These are phyloP conservation scores for Zophobas morio DNA, from an alignment of 1,140 invertebrate species.

Conservation along the genomic window DNA sequence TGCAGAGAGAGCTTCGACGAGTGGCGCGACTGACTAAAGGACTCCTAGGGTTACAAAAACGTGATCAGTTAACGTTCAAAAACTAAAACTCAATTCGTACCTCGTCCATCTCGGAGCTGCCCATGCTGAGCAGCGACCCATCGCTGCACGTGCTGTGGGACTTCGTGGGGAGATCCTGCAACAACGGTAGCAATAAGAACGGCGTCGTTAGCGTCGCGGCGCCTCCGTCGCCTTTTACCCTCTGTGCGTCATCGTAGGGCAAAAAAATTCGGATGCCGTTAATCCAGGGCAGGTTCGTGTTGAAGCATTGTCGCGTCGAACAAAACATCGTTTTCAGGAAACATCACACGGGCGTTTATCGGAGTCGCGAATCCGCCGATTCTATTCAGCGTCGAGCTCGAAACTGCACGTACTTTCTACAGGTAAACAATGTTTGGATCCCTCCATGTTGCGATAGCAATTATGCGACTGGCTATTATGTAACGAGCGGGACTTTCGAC, in stretches of 20 bases:
- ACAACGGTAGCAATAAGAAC: slow-evolving; percentile 35
- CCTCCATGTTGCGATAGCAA: slow-evolving; percentile 39
- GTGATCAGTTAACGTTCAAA: slow-evolving; percentile 30
- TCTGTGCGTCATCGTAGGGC: slow-evolving; percentile 49
- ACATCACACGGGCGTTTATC: slow-evolving; percentile 19
- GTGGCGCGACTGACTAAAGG: slow-evolving; percentile 67
- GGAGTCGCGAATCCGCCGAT: slow-evolving; percentile 6
- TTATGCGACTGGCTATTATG: slow-evolving; percentile 45
- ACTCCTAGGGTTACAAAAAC: slow-evolving; percentile 65
- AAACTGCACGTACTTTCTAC: slow-evolving; percentile 36
- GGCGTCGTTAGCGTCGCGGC: too few relatives aligned
- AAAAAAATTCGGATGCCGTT: slow-evolving; percentile 58
- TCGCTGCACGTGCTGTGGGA: slow-evolving; percentile 81
- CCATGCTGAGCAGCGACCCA: slow-evolving; percentile 80
- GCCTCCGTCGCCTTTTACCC: background rate
- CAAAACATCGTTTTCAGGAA: slow-evolving; percentile 56
- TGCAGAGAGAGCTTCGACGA: slow-evolving; percentile 70
- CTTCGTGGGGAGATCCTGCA: slow-evolving; percentile 71
- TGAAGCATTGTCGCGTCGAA: slow-evolving; percentile 48
- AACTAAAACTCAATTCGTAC: slow-evolving; percentile 58
- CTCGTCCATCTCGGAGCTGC: slow-evolving; percentile 80
- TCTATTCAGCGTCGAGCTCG: slow-evolving; percentile 26
- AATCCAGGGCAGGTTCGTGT: slow-evolving; percentile 53
- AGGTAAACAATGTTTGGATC: slow-evolving; percentile 38
- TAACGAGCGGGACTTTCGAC: slow-evolving; percentile 46